Conservation (phyloP, 2,888 invertebrate genomes). For the Matsumyia berberina region DNA sequence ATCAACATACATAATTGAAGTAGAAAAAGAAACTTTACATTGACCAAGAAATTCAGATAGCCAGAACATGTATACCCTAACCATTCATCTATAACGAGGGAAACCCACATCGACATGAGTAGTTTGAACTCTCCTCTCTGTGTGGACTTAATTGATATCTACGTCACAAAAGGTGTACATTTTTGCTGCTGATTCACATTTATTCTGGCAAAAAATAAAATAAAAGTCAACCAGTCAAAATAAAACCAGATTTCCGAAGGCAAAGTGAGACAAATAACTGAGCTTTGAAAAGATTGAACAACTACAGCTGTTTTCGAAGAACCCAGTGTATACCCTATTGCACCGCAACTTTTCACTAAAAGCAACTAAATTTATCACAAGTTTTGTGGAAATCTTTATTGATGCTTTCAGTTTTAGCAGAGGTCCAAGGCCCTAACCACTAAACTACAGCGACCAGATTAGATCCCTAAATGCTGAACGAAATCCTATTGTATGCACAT, state of each 20-base stretch:
- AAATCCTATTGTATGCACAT: too few relatives aligned
- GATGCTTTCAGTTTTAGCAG: too few relatives aligned
- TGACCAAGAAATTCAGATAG: conserved; percentile 45
- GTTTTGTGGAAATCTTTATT: too few relatives aligned
- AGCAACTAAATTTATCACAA: too few relatives aligned
- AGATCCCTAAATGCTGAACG: too few relatives aligned
- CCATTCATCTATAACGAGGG: conserved; percentile 36
- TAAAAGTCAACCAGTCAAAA: neutral
- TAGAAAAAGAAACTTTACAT: conserved; percentile 21
- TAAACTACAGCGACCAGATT: too few relatives aligned
- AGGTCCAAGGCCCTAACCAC: too few relatives aligned
- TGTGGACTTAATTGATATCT: neutral
- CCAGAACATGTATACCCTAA: conserved; percentile 21
- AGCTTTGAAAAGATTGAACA: neutral
- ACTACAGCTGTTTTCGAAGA: neutral
- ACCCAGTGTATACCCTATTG: neutral
- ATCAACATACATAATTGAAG: neutral
- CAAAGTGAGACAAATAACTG: neutral
- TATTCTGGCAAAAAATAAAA: neutral
- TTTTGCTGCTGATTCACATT: conserved; percentile 33
- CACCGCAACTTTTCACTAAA: too few relatives aligned
- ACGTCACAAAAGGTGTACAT: conserved; percentile 36
- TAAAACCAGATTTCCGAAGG: neutral
- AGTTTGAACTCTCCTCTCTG: conserved; percentile 8
- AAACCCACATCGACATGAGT: conserved; percentile 35